These are phyloP conservation scores for Sciaenops ocellatus DNA, from an alignment of 2,797 vertebrate genomes.

Conservation along the genomic window DNA sequence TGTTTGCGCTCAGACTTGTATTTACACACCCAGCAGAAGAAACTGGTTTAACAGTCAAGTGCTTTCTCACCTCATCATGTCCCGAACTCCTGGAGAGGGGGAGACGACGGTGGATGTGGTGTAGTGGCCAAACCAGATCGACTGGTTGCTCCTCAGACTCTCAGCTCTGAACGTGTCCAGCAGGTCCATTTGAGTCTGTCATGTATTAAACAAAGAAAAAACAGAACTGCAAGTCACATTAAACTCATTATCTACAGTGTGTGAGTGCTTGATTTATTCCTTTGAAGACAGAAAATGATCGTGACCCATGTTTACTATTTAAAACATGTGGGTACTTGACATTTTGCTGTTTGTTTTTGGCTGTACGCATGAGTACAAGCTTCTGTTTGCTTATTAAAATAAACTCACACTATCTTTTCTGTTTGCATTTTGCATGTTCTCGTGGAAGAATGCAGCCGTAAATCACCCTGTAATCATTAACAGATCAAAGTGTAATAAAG, in stretches of 20 bases:
- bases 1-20: neutral
- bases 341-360: no score
- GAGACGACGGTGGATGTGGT: conserved; percentile 96
- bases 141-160: conserved; percentile 92
- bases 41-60: neutral
- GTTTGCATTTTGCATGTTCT: neutral
- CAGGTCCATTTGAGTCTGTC: conserved; percentile 90
- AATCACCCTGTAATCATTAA: neutral
- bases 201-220: neutral
- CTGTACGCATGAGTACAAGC: neutral
- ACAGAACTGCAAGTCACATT: neutral
- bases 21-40: neutral
- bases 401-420: neutral
- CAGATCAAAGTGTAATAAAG: neutral
- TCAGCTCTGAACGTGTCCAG: conserved; percentile 87
- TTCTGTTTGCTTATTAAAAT: neutral
- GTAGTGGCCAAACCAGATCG: conserved; percentile 98
- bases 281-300: neutral
- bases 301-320: neutral
- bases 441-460: neutral
- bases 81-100: conserved; percentile 90
- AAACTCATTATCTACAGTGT: neutral
- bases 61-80: conserved; percentile 90
- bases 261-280: neutral
- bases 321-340: neutral